Evolutionary conservation across 2,113 vertebrate species (phyloP), one percentile per base, ranked within the genome.

Genomic region (Talpa occidentalis): DNA sequence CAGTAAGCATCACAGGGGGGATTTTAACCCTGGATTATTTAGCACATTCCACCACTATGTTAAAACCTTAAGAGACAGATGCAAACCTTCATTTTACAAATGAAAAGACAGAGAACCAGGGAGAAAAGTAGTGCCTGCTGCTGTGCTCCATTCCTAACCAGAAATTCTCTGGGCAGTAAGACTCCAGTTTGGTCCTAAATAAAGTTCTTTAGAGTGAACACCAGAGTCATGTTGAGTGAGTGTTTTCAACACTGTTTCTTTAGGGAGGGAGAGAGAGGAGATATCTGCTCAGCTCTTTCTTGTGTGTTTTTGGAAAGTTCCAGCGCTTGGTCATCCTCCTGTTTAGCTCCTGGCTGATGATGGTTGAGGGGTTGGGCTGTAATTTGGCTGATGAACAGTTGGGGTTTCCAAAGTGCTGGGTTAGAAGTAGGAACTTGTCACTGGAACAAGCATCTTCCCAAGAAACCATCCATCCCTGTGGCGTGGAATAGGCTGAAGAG

Each of bases 71-170:
- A 69, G 42, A 84, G 70, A 60, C 4, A 54, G 59, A 52, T 3
- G 2, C 7, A 89, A 44, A n/a, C 24, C 26, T 95, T 89, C 21
- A 44, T 83, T 93, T 91, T 72, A 90, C 44, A 73, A n/a, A 40
- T 54, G 26, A 76, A 59, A 82, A 90, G 52, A 70, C 2, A 76
- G 83, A 81, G 21, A n/a, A n/a, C 40, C 30, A 10, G 12, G 66
- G n/a, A 56, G n/a, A 24, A 1, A 80, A 35, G 10, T 28, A 1
- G 54, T 35, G 8, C 21, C 15, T 2, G 0, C 35, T 37, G 30
- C 12, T 44, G 11, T 40, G 54, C 11, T 95, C 66, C 24, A 1
- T 49, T 16, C 74, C 69, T 40, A 72, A 54, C 6, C 10, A 35
- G 15, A 4, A 6, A 35, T 88, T 74, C 44, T 93, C 16, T 54